Evolutionary conservation across 2,888 invertebrate species (phyloP), one percentile per base, ranked within the genome.

Genomic region (Choristoneura rosaceana): DNA sequence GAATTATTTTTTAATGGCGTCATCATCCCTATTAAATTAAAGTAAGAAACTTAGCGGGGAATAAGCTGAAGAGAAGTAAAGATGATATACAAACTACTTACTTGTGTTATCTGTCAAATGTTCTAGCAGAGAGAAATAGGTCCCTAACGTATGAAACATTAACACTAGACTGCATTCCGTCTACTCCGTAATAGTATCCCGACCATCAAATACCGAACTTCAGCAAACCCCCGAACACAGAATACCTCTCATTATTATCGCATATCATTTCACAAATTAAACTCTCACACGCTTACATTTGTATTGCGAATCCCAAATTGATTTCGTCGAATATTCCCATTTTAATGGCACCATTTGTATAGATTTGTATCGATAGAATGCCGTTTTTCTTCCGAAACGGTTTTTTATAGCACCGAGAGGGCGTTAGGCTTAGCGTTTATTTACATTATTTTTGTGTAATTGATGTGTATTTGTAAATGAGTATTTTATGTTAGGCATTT

Each of bases 321-420:
- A 69, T 69, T 74, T 63, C 34, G 52, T 43, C 7, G 58, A 59
- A 70, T 63, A 67, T 63, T 66, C 63, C 67, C 63, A 50, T 73
- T 75, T 75, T 74, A 77, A 77, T 77, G 73, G 69, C 38, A n/a
- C 74, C 73, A 77, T 79, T 77, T 77, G 77, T 78, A 75, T 69
- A 77, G 77, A 73, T 77, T 70, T 70, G 69, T 52, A 74, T 76
- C 74, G 70, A 76, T 76, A 50, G 71, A 65, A 70, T 71, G 67
- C 70, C 76, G 76, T 77, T 77, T 78, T 77, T 79, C 74, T 76
- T 76, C 65, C 75, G 75, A 74, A 79, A 76, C 78, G 80, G 73
- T 77, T 73, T 83, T 81, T 78, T 82, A 82, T 83, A 45, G 68
- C 50, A 34, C 43, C 33, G 66, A 10, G 14, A 25, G 25, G 50